phyloP scores from a whole-genome alignment of 2,888 invertebrate species.

The Orchesella flavescens region DNA sequence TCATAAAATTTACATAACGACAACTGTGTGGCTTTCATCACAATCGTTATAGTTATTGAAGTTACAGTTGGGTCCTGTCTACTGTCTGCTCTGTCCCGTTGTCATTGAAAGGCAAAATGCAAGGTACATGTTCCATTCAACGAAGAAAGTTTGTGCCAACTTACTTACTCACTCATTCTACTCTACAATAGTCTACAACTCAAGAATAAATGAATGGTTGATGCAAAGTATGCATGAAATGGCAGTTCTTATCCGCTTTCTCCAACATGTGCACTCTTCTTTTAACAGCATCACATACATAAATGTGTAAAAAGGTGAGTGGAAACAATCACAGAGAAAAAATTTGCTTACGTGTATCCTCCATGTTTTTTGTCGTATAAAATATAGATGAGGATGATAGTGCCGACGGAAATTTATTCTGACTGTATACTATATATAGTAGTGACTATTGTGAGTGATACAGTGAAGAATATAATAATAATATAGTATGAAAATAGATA shows the following conservation, averaged over 20 bases:
- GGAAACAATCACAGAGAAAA: not conserved
- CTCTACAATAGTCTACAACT: too few species aligned
- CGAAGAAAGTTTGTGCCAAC: not conserved
- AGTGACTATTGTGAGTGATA: too few species aligned
- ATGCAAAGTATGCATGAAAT: constrained; percentile 7
- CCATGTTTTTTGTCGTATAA: too few species aligned
- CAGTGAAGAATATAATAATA: too few species aligned
- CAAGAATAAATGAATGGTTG: too few species aligned
- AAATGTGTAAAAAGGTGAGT: constrained; percentile 4
- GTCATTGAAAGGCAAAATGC: not conserved
- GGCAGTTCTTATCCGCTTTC: not conserved
- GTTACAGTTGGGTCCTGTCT: too few species aligned
- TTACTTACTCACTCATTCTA: too few species aligned
- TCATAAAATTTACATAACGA: constrained; percentile 55
- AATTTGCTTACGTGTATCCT: constrained; percentile 9
- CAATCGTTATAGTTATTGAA: constrained; percentile 42
- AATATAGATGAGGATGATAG: too few species aligned
- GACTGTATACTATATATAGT: not conserved
- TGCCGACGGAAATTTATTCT: too few species aligned
- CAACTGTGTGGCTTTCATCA: constrained; percentile 48
- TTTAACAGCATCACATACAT: too few species aligned
- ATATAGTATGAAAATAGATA: not conserved
- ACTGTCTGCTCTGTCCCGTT: not conserved
- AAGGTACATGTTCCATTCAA: not conserved
- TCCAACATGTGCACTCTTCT: too few species aligned